Percentiles rank a stretch among this genome's conserved stretches.
Conservation (phyloP, 2,888 invertebrate genomes). For the Chymomyza amoena region DNA sequence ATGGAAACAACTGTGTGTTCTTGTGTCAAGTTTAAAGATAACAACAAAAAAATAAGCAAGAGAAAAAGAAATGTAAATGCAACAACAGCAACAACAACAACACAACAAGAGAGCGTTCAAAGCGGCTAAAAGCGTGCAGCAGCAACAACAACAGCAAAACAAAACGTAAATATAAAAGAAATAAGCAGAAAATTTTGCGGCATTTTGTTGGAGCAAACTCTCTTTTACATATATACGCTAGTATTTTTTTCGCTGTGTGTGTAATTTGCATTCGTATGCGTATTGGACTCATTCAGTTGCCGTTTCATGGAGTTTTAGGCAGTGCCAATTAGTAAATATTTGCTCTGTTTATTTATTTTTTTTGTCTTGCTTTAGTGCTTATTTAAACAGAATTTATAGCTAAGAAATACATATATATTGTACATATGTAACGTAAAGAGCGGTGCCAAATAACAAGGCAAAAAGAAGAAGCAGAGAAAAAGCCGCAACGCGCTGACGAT, state of each 20-base stretch:
- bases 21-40: not conserved
- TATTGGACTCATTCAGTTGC: too few relatives aligned
- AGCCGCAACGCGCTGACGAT: not conserved
- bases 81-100: slow-evolving; percentile 13
- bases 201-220: not conserved
- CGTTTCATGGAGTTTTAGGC: too few relatives aligned
- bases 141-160: slow-evolving; percentile 6
- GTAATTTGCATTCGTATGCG: too few relatives aligned
- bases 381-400: too few relatives aligned
- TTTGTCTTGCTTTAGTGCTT: not conserved
- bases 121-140: slow-evolving; percentile 11
- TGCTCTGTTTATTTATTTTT: not conserved
- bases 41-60: not conserved
- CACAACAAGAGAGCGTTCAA: slow-evolving; percentile 6
- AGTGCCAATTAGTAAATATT: too few relatives aligned
- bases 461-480: slow-evolving; percentile 2
- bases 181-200: not conserved
- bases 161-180: slow-evolving; percentile 55
- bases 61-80: not conserved
- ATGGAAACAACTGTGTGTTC: not conserved
- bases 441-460: not conserved
- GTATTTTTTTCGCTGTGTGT: too few relatives aligned
- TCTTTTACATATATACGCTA: too few relatives aligned
- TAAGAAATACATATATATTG: not conserved
- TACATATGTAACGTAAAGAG: not conserved